Base-by-base conservation (phyloP, 1,140 invertebrate species). In the Leptinotarsa undecemlineata region DNA sequence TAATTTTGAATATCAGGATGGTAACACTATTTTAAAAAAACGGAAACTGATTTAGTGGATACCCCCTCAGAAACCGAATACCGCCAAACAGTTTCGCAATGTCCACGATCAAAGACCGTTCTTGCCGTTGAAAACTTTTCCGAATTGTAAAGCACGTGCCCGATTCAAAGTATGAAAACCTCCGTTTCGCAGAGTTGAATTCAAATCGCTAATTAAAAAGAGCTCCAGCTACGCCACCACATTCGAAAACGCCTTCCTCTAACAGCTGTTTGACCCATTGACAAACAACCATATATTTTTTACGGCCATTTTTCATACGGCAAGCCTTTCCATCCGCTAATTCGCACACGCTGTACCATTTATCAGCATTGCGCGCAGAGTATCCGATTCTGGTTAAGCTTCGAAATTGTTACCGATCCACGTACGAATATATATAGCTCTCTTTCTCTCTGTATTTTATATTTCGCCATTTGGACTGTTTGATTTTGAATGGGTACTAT, bases 381-480 rank as follows among this genome's bases (percentile, higher is more conserved):
- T 57, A 17, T 57, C 51, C 51, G 51, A 17, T 57, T 19, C 51
- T 57, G 51, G 42, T 42, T 68, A 68, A 68, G 66, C 66, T 42
- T 47, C 23, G 33, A 47, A 68, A 68, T 19, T 26, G 66, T 68
- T 68, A 33, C 66, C n/a, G n/a, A 47, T 68, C 15, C 66, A 68
- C 66, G 66, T 68, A 47, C 66, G 66, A 5, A 42, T 47, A 17
- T n/a, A 42, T 68, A 57, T 57, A n/a, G 14, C 4, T 57, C 51
- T 57, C 14, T 57, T n/a, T 57, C 8, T 68, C 23, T 13, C 42
- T 68, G 33, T 68, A 57, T 68, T 68, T 68, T 68, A 68, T 42
- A 42, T 68, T 68, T 68, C 23, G 66, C 66, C 42, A 47, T 68
- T 68, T 47, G 66, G 66, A 68, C 66, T 68, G 66, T 68, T 68